These are phyloP conservation scores for Tetranychus cinnabarinus DNA, from an alignment of 1,140 invertebrate species.

Conservation along the genomic window DNA sequence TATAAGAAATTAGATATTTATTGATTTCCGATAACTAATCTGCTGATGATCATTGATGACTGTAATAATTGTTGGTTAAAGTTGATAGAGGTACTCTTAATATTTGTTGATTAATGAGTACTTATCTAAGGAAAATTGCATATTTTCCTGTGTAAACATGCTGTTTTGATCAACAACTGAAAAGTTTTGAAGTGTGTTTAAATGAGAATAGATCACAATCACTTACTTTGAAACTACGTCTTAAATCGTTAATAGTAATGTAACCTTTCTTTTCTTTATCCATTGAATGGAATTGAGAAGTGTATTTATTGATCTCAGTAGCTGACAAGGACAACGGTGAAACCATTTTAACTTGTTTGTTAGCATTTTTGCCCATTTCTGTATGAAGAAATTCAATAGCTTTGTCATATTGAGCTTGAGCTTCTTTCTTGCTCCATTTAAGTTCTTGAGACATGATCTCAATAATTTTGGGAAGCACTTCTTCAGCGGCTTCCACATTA, in stretches of 20 bases:
- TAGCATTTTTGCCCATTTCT: constrained; percentile 93
- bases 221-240: constrained; percentile 69
- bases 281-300: constrained; percentile 78
- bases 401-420: constrained; percentile 46
- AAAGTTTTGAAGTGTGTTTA: too few relatives aligned
- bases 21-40: too few relatives aligned
- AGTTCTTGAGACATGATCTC: constrained; percentile 92
- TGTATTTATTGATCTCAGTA: constrained; percentile 79
- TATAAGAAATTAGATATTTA: too few relatives aligned
- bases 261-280: constrained; percentile 92
- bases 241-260: constrained; percentile 88
- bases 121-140: too few relatives aligned
- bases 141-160: too few relatives aligned
- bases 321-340: constrained; percentile 78
- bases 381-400: constrained; percentile 61
- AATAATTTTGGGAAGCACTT: constrained; percentile 70
- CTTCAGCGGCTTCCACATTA: constrained; percentile 78
- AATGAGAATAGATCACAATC: neutral
- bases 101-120: too few relatives aligned
- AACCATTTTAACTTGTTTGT: constrained; percentile 54
- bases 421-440: constrained; percentile 63
- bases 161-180: too few relatives aligned
- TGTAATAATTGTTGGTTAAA: too few relatives aligned
- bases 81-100: too few relatives aligned
- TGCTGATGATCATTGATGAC: too few relatives aligned